Conservation (phyloP, 2,888 invertebrate species). For the Pristionchus arcanus region DNA sequence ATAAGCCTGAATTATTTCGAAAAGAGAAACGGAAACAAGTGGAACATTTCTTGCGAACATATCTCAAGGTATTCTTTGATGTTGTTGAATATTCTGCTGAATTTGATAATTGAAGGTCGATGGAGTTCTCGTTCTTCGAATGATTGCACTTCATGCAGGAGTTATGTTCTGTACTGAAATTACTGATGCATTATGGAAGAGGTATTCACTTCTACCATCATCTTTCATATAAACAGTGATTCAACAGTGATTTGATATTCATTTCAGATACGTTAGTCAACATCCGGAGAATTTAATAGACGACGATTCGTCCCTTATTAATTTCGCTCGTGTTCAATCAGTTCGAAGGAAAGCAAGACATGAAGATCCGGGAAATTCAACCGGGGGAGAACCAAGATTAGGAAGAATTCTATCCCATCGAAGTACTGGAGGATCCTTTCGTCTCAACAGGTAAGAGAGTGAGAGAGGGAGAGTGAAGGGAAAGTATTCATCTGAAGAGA, state of each 20-base stretch:
- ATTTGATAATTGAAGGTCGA: constrained; percentile 70
- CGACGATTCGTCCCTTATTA: constrained; percentile 77
- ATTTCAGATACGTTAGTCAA: constrained; percentile 67
- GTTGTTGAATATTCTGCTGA: neutral
- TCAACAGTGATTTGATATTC: neutral
- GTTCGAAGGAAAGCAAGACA: constrained; percentile 67
- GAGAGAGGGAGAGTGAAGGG: neutral
- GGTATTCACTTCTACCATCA: constrained; percentile 12
- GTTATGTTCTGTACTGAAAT: constrained; percentile 79
- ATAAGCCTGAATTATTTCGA: constrained; percentile 77
- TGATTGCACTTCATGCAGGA: constrained; percentile 79
- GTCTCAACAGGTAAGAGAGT: constrained; percentile 66
- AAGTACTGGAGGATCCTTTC: constrained; percentile 73
- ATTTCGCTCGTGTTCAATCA: constrained; percentile 75
- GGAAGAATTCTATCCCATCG: constrained; percentile 70
- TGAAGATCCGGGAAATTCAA: constrained; percentile 63
- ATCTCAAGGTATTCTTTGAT: constrained; percentile 69
- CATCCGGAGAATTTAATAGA: constrained; percentile 78
- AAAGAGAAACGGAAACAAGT: constrained; percentile 79
- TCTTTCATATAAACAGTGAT: neutral
- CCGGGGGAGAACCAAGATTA: constrained; percentile 65
- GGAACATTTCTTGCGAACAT: constrained; percentile 77
- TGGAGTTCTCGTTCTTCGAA: constrained; percentile 77
- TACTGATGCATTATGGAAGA: constrained; percentile 77
- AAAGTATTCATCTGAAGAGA: neutral